Percentiles rank a stretch among this genome's conserved stretches.
phyloP scores from a whole-genome alignment of 2,797 vertebrate species.

The Somateria mollissima region DNA sequence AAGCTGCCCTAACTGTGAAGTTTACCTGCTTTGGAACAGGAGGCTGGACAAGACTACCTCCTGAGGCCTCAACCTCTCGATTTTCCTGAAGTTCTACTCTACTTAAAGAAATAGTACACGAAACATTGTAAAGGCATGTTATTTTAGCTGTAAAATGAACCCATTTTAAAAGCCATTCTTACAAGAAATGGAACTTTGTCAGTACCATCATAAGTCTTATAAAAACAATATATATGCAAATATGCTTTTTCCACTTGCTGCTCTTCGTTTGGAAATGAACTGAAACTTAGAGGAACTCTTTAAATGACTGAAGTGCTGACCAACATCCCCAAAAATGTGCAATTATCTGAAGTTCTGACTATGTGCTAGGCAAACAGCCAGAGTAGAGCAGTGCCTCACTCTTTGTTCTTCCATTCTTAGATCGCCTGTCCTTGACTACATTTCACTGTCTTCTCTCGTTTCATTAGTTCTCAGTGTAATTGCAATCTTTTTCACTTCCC shows the following conservation, averaged over 20 bases:
- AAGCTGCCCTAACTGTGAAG: background rate
- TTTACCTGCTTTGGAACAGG: background rate
- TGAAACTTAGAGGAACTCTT: background rate
- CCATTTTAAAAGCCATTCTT: background rate
- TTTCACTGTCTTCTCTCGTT: background rate
- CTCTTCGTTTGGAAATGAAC: background rate
- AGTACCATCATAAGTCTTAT: background rate
- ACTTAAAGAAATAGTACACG: background rate
- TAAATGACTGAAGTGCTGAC: background rate
- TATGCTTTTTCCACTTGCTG: background rate
- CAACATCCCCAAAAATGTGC: background rate
- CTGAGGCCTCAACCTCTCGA: background rate
- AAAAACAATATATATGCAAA: background rate
- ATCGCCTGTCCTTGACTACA: background rate
- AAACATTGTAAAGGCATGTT: background rate
- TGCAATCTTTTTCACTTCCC: background rate
- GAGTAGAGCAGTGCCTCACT: background rate
- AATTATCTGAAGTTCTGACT: background rate
- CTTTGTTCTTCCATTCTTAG: background rate
- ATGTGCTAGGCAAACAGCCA: background rate
- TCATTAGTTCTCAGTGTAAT: background rate
- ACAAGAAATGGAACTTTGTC: background rate
- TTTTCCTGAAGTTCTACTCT: background rate
- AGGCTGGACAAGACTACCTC: background rate
- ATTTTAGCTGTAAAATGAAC: background rate